Base-by-base conservation (phyloP, 2,113 vertebrate genomes). In the Melospiza georgiana region DNA sequence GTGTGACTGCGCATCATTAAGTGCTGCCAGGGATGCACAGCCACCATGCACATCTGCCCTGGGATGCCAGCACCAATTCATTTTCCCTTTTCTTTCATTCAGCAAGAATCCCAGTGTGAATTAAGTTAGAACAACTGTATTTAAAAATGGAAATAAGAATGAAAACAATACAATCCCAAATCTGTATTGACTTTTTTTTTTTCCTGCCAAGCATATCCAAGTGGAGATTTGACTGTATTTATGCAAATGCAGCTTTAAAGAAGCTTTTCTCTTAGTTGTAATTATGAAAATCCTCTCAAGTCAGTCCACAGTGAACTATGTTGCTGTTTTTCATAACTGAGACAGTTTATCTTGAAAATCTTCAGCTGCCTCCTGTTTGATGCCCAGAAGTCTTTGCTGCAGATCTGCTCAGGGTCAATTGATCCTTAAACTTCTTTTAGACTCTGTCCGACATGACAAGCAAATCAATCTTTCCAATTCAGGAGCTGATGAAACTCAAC, bases 401-500 rank as follows among this genome's bases (percentile, higher is more conserved):
- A 94, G 80, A 84, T 96, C 65, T 92, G 83, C 92, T 97, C 68
- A 87, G 97, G 97, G 97, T 97, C 97, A 98, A 95, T 97, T 97
- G 95, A 97, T 98, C 91, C 95, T 98, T 98, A 97, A 97, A 97
- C 96, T 95, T 97, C 96, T 97, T 97, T 97, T 94, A 96, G 97
- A 96, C 92, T 98, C 96, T 97, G 98, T 98, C 98, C 95, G 96
- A 97, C 96, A 97, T 95, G 98, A 98, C 98, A 98, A 97, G 97
- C 94, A 97, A 98, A 98, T 98, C 97, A 98, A 97, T 98, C 97
- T 98, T 97, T 98, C 98, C 97, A 96, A 79, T 97, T 97, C 95
- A 94, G 96, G 94, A 94, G 67, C 69, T 98, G 98, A 98, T 98
- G 97, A 97, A 98, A 97, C 96, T 97, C 95, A 98, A 94, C 96